Evolutionary conservation across 2,113 vertebrate species (phyloP).

Genomic region (Diadophis punctatus): DNA sequence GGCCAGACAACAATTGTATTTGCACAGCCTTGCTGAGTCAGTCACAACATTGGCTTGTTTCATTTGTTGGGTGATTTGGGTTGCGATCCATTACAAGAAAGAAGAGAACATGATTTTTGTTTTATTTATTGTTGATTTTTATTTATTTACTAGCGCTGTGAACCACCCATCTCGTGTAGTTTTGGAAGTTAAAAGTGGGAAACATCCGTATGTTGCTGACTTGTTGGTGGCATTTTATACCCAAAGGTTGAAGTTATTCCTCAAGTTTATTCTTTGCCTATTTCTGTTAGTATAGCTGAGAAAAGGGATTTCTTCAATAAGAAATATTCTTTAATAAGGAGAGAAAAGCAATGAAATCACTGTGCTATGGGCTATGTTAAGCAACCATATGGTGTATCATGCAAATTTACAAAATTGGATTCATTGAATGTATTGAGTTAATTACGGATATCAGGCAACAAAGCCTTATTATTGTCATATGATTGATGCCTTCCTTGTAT

Average conservation of each 20-base stretch:
- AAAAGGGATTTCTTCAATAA: background rate
- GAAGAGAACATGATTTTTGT: background rate
- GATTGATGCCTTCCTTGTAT: background rate
- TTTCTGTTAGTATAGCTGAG: background rate
- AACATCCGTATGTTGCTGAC: background rate
- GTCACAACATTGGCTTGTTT: background rate
- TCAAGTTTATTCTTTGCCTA: background rate
- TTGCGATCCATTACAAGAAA: background rate
- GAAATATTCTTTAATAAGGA: background rate
- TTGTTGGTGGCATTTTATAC: background rate
- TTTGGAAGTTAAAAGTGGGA: background rate
- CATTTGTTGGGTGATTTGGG: background rate
- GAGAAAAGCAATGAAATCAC: background rate
- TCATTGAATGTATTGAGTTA: background rate
- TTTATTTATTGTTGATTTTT: background rate
- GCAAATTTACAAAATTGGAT: background rate
- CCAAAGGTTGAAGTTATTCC: background rate
- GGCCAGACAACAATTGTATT: too few species aligned
- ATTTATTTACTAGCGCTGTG: too few species aligned
- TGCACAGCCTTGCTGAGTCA: background rate
- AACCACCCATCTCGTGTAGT: too few species aligned
- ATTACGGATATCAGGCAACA: background rate
- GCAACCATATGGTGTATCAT: background rate
- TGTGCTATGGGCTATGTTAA: background rate
- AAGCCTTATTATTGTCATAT: background rate